Base-by-base conservation (phyloP, 2,888 invertebrate species). In the Rhamphomyia laevipes region DNA sequence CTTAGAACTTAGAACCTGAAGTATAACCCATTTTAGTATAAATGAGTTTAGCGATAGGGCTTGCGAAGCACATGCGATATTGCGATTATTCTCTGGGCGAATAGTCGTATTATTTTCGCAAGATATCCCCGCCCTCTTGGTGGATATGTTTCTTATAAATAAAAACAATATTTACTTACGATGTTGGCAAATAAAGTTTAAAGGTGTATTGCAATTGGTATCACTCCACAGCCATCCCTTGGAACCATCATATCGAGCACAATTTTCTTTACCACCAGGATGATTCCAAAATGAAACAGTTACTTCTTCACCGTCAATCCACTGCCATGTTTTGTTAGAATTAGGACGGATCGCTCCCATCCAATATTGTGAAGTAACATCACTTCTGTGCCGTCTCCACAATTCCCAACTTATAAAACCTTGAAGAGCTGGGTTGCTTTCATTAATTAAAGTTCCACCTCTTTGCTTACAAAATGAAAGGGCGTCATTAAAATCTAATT, bases 141-240 rank as follows among this genome's bases (percentile, higher is more conserved):
- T n/a, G n/a, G n/a, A n/a, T n/a, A n/a, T n/a, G n/a, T n/a, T n/a
- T n/a, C n/a, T n/a, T n/a, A n/a, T n/a, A n/a, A n/a, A n/a, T n/a
- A n/a, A n/a, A n/a, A n/a, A 30, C 42, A 17, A 18, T 30, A 30
- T 13, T 4, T 33, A 83, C 86, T 84, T 75, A 88, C 88, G 87
- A 72, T 93, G 91, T 71, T 93, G 93, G 66, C 93, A 93, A 55
- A 93, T 92, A 71, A 84, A 93, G 72, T 92, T 91, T 56, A 91
- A 74, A 57, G 81, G 78, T 46, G 84, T 79, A 53, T 81, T 80
- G 68, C 93, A 93, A 63, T 90, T 86, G 18, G 91, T 91, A 65
- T 91, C 91, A 2, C 89, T 88, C 93, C 93, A 93, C 1, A 93
- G 77, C 92, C 93, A 93, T 23, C 92, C 92, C 66, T 89, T 90